Evolutionary conservation across 2,113 vertebrate species (phyloP), one percentile per base, ranked within the genome.

Genomic region (Syngnathus typhle): DNA sequence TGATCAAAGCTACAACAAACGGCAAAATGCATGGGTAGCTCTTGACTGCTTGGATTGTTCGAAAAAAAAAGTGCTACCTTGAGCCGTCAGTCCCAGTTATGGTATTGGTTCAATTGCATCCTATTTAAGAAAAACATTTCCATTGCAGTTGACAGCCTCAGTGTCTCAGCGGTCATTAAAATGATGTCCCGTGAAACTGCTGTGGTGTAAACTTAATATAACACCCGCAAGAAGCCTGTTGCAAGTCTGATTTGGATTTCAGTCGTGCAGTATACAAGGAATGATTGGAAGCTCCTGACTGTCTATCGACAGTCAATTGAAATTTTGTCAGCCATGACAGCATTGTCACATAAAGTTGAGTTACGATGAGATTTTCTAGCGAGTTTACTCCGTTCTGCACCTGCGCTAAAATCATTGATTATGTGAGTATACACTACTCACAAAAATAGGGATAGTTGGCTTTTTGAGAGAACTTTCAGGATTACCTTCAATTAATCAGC

Each of bases 241-340:
- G 16, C 16, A 1, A 47, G 16, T 16, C 18, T 18, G 46, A 55
- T 27, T 55, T 56, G 6, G 13, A 32, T 58, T 32, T 36, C 55
- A 58, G 27, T 58, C 55, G 36, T 58, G 55, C 55, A 55, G 23
- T 55, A 55, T 27, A 13, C 54, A 58, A 58, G 7, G 55, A 58
- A 58, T 21, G 6, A 36, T 58, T 58, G 55, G 55, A 12, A 9
- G 27, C 55, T 36, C 6, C 55, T 36, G 27, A 36, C 27, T 16
- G 55, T 36, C 13, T 3, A 18, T 36, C 27, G 13, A 37, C 10
- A 16, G 13, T 27, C 21, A 55, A 55, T 11, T 55, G 21, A 58
- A 36, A 36, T 58, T 32, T 5, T 21, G 13, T 36, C 13, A 3
- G 6, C 27, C 27, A 58, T 58, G 21, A 16, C 23, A 36, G 12